Evolutionary conservation across 2,888 invertebrate genomes (phyloP).

Genomic region (Mesorhabditis sp.): DNA sequence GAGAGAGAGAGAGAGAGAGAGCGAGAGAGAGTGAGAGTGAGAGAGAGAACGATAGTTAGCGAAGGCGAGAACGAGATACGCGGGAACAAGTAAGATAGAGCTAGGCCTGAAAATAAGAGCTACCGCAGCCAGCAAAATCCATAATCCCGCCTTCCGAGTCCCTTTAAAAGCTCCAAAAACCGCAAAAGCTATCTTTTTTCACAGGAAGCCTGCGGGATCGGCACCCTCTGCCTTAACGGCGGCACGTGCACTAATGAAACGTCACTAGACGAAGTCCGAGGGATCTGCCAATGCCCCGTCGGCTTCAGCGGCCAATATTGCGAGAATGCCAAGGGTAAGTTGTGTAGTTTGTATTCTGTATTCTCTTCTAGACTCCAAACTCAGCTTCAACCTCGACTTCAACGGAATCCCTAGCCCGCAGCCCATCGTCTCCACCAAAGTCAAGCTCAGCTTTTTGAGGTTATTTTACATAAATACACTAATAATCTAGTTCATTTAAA

Average conservation of each 20-base stretch:
- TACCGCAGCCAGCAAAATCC: too few relatives aligned
- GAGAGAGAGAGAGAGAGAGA: too few relatives aligned
- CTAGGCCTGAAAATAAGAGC: too few relatives aligned
- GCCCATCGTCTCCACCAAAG: not conserved
- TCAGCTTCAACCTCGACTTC: slow-evolving; percentile 2
- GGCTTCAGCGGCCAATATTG: not conserved
- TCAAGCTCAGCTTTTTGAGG: not conserved
- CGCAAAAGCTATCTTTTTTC: too few relatives aligned
- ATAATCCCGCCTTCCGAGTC: too few relatives aligned
- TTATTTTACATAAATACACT: not conserved
- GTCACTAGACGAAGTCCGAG: not conserved
- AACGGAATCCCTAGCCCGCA: not conserved
- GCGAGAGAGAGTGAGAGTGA: too few relatives aligned
- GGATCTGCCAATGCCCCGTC: slow-evolving; percentile 1
- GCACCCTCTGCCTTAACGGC: not conserved
- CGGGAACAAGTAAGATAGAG: too few relatives aligned
- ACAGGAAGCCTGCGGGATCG: not conserved
- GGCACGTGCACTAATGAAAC: not conserved
- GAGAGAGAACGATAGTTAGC: too few relatives aligned
- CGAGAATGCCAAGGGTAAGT: not conserved
- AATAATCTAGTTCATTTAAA: too few relatives aligned
- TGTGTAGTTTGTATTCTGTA: not conserved
- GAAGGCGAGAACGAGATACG: too few relatives aligned
- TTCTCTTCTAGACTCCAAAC: not conserved
- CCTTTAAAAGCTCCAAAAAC: too few relatives aligned